These are phyloP conservation scores for Bujurquina vittata DNA, from an alignment of 2,113 vertebrate genomes.

Conservation along the genomic window DNA sequence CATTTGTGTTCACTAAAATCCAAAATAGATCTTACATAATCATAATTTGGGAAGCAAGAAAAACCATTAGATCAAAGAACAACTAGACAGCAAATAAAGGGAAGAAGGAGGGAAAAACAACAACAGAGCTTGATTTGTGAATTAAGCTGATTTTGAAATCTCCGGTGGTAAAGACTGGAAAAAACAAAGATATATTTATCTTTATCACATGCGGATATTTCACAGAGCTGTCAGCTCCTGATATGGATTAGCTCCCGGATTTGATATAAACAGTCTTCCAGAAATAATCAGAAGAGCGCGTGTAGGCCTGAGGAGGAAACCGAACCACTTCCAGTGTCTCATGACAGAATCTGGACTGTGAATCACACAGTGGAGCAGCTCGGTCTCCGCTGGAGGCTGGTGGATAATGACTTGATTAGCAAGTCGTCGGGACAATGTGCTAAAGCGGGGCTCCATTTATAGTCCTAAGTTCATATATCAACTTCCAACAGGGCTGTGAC, in stretches of 20 bases:
- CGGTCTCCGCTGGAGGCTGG: conserved; percentile 20
- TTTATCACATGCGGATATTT: not conserved
- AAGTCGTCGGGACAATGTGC: conserved; percentile 39
- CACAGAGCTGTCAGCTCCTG: conserved; percentile 8
- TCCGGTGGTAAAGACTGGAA: not conserved
- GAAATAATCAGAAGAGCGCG: conserved; percentile 42
- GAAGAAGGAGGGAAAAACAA: accelerated
- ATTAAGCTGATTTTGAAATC: not conserved
- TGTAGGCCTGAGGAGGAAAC: conserved; percentile 27
- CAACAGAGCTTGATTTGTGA: not conserved
- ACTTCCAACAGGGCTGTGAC: conserved; percentile 46
- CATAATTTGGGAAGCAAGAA: not conserved
- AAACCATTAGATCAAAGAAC: not conserved
- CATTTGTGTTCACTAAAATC: not conserved
- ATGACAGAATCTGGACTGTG: conserved; percentile 10
- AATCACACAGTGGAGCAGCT: not conserved
- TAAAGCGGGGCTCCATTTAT: conserved; percentile 36
- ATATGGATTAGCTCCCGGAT: conserved; percentile 5
- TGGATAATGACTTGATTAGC: conserved; percentile 58
- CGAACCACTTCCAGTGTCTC: conserved; percentile 18
- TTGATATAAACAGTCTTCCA: conserved; percentile 25
- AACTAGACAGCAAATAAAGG: not conserved
- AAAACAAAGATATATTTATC: not conserved
- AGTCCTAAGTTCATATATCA: conserved; percentile 40
- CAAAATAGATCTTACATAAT: not conserved